These are phyloP conservation scores for Tillus elongatus DNA, from an alignment of 2,888 invertebrate genomes.

Conservation along the genomic window DNA sequence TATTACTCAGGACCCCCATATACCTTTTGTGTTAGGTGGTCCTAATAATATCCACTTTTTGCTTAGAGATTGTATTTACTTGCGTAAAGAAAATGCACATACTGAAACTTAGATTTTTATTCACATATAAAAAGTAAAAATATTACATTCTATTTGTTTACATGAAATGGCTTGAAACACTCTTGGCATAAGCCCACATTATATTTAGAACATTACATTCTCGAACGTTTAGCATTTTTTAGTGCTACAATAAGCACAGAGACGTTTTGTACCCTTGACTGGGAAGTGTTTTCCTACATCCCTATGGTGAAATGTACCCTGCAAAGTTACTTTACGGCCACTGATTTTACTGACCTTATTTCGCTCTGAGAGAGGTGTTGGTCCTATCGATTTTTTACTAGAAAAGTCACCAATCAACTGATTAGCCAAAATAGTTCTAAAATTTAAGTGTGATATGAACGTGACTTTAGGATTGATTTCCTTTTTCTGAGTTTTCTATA, in stretches of 20 bases:
- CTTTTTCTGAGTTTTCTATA: neutral
- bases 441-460: neutral
- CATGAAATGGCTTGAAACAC: constrained; percentile 3
- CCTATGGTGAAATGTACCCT: neutral
- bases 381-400: neutral
- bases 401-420: constrained; percentile 2
- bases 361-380: neutral
- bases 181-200: constrained; percentile 4
- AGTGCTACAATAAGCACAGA: neutral
- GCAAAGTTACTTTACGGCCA: constrained; percentile 1
- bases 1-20: too few species aligned
- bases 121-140: too few species aligned
- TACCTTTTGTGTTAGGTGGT: too few species aligned
- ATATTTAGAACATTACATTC: neutral
- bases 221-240: constrained; percentile 1
- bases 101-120: too few species aligned
- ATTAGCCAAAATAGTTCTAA: constrained; percentile 1
- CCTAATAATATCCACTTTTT: too few species aligned
- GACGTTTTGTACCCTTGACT: constrained; percentile 4
- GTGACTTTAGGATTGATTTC: constrained; percentile 1
- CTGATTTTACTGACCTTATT: neutral
- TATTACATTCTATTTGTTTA: too few species aligned
- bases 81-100: too few species aligned
- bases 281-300: constrained; percentile 2
- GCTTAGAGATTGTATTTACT: too few species aligned